Evolutionary conservation across 2,113 vertebrate genomes (phyloP), one percentile per base, ranked within the genome.

Genomic region (Spermophilus dauricus): DNA sequence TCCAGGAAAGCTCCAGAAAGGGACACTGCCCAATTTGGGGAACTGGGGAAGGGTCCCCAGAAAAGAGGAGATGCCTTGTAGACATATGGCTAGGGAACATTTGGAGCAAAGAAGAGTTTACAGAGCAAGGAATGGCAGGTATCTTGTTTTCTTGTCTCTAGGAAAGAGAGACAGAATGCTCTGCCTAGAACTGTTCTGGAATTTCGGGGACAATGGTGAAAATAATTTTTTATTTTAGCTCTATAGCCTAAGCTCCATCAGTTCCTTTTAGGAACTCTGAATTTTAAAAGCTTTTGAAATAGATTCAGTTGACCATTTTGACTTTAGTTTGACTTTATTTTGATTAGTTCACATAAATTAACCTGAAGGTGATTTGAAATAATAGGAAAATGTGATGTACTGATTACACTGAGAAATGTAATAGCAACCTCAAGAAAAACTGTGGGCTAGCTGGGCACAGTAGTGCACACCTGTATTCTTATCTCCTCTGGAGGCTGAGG

Each of bases 241-340:
- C 76, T n/a, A 34, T 34, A 76, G 32, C 70, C 77, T 42, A 20
- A 73, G 4, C 53, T 82, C 85, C 45, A 63, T 13, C 20, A 37
- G 20, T 24, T 91, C 45, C 42, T 83, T 48, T 67, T 22, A 32
- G 5, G 2, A 0, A 12, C 39, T 58, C 42, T 89, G 56, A 88
- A 96, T 67, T 12, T 67, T 53, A 84, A 58, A 58, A 92, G 8
- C 39, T 76, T 91, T 89, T 70, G 3, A 83, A 85, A 76, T 5
- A 78, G 48, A 22, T 84, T 84, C 87, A 30, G 22, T 30, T 82
- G 94, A 91, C 18, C 7, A 1, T 81, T 86, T 89, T 28, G 53
- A 56, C 42, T 89, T 94, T 28, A 22, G 22, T 65, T 97, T 86
- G 67, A 93, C 7, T 67, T 86, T 32, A 80, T 80, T 77, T 84